Evolutionary conservation across 2,113 vertebrate species (phyloP), one percentile per base, ranked within the genome.

Genomic region (Carettochelys insculpta): DNA sequence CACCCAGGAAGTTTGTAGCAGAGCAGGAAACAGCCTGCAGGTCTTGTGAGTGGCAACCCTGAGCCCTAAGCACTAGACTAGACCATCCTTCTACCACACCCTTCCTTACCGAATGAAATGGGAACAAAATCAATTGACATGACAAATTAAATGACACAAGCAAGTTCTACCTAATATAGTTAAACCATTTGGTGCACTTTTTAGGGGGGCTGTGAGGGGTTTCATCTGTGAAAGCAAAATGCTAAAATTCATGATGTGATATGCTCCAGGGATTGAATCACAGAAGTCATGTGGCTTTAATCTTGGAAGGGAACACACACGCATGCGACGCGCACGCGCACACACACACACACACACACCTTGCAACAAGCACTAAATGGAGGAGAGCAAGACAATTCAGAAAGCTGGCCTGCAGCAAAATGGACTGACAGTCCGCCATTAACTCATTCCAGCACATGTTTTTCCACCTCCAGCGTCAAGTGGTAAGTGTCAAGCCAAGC

Each of bases 341-440:
- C 48, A 7, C 12, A 77, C 1, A 89, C 27, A 92, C 65, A 80
- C 19, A 71, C 1, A 1, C 88, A 47, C 34, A 79, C 91, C 83
- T 89, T 92, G 91, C 90, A 97, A 95, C 87, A 92, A 90, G 85
- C 95, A 41, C 94, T 95, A 89, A 95, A 95, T 90, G 94, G 84
- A 94, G 95, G 95, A 97, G 93, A 94, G 94, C 92, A 90, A 92
- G 90, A 90, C 95, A 94, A 95, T 90, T 95, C 93, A 85, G 94
- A 97, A 95, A 97, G 87, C 85, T 90, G 92, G 94, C 96, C 96
- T 94, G 96, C 89, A 94, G 96, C 96, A 92, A 65, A 93, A 80
- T 89, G 94, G 68, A 73, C 92, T 97, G 98, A 97, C 97, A 97
- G 95, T 78, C 94, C 94, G 43, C 95, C 97, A 97, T 97, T 98